These are phyloP conservation scores for Tinea pellionella DNA, from an alignment of 2,888 invertebrate species.

Conservation along the genomic window DNA sequence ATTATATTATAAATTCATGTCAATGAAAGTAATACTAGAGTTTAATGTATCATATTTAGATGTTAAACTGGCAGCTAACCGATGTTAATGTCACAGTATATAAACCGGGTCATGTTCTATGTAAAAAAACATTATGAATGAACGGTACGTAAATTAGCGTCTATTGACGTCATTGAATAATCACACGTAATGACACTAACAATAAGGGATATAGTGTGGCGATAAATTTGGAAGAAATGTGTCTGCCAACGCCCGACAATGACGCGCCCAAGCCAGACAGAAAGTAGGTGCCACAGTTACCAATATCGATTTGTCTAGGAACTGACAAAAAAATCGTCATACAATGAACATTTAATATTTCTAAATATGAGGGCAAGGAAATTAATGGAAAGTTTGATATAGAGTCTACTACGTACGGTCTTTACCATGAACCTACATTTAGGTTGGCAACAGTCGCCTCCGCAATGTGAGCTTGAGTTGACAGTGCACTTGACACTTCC, in stretches of 20 bases:
- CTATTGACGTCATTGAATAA: conserved; percentile 9
- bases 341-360: neutral
- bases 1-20: too few relatives aligned
- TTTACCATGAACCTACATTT: too few relatives aligned
- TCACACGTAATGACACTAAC: neutral
- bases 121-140: neutral
- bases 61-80: neutral
- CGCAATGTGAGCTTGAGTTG: too few relatives aligned
- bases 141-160: neutral
- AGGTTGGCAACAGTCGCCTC: too few relatives aligned
- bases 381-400: too few relatives aligned
- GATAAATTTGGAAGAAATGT: conserved; percentile 16
- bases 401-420: too few relatives aligned
- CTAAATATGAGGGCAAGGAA: too few relatives aligned
- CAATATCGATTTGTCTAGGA: neutral
- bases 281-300: conserved; percentile 19
- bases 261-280: conserved; percentile 25
- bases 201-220: conserved; percentile 3
- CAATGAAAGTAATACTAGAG: too few relatives aligned
- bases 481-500: too few relatives aligned
- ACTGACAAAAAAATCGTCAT: neutral
- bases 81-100: neutral
- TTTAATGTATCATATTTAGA: neutral
- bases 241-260: conserved; percentile 23
- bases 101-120: neutral